Base-by-base conservation (phyloP, 1,140 invertebrate species). In the Notospermus geniculatus region DNA sequence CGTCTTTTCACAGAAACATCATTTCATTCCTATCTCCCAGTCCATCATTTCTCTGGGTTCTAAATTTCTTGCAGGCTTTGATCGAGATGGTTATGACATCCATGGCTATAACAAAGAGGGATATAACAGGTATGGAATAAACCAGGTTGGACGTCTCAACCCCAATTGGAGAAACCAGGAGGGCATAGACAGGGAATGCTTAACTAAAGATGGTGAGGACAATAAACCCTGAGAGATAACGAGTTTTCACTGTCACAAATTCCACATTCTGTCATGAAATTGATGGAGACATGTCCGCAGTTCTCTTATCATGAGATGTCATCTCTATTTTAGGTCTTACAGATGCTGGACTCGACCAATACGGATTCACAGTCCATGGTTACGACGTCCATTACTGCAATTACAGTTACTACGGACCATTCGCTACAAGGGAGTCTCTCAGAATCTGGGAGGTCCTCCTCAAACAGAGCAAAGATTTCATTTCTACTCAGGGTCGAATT, bases 391-490 rank as follows among this genome's bases (percentile, higher is more conserved):
- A 71, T 50, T 43, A 64, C 32, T 76, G 74, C 68, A 71, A 68
- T 63, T 74, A 68, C 59, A 54, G 64, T 19, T 70, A 62, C 59
- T 59, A 68, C 36, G 72, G 74, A n/a, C 74, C 74, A 2, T 73
- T 72, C 62, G 60, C 62, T 53, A 52, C 66, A 0, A 45, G 62
- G 1, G 68, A 72, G 9, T 69, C 67, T 7, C 36, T 62, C 11
- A 59, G 25, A 22, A 68, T 75, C 22, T 67, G 65, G 62, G 59
- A 71, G 54, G 66, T 68, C n/a, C 57, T 76, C 22, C 58, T 41
- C 0, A 27, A 50, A 4, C 72, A 74, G 58, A 63, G 60, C 15
- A 67, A 72, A 36, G 59, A 53, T 0, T 76, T 73, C 41, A 57
- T 76, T 2, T 67, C 65, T 56, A 66, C 65, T 5, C 43, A 72